These are phyloP conservation scores for Aphidius gifuensis DNA, from an alignment of 1,140 invertebrate species.

Conservation along the genomic window DNA sequence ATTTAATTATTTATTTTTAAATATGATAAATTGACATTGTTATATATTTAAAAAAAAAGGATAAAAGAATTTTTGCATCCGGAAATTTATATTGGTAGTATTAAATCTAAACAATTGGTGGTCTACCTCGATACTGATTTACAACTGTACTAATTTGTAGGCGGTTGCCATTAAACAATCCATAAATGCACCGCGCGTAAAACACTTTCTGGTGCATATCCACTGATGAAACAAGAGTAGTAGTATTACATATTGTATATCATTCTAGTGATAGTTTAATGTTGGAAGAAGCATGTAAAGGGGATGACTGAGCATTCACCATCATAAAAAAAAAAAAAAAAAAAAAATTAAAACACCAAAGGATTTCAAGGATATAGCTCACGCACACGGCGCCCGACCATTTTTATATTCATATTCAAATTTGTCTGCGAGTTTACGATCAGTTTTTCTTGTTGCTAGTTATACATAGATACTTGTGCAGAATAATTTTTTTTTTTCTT, in stretches of 20 bases:
- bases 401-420: slow-evolving; percentile 55
- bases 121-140: slow-evolving; percentile 55
- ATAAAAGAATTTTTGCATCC: background rate
- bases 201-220: slow-evolving; percentile 36
- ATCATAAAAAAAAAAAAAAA: background rate
- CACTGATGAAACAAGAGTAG: slow-evolving; percentile 3
- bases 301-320: slow-evolving; percentile 4
- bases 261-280: background rate
- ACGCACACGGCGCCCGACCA: slow-evolving; percentile 1
- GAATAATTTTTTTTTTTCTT: slow-evolving; percentile 25
- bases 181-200: slow-evolving; percentile 53
- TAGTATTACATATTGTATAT: slow-evolving; percentile 13
- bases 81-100: background rate
- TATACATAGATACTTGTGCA: slow-evolving; percentile 32
- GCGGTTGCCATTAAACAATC: slow-evolving; percentile 56
- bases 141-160: slow-evolving; percentile 56
- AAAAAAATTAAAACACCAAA: slow-evolving; percentile 7
- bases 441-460: slow-evolving; percentile 28
- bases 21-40: too few species aligned
- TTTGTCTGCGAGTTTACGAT: slow-evolving; percentile 48
- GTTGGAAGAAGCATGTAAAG: background rate
- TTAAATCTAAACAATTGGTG: slow-evolving; percentile 23
- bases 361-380: background rate
- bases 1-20: too few species aligned
- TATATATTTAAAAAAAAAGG: too few species aligned